Evolutionary conservation across 2,113 vertebrate species (phyloP).

Genomic region (Triplophysa tibetana): DNA sequence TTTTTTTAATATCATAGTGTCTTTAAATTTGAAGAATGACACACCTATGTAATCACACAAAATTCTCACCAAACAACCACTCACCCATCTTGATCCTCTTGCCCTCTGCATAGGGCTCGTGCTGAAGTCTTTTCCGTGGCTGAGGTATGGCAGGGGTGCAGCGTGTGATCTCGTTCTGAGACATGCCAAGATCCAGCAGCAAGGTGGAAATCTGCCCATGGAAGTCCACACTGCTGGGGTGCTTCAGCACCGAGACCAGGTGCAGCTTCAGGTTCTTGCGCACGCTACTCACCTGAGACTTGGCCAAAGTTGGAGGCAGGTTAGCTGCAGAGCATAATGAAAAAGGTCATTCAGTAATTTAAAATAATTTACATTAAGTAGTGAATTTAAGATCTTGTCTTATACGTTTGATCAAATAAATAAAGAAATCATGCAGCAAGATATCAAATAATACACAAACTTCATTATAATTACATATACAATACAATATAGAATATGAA

Average conservation of each 20-base stretch:
- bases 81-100: slow-evolving; percentile 93
- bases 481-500: no score
- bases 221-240: slow-evolving; percentile 87
- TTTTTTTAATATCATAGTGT: no score
- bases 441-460: no score
- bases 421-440: no score
- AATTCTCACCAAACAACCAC: slow-evolving; percentile 37
- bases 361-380: no score
- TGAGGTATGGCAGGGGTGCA: slow-evolving; percentile 79
- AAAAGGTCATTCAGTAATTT: neutral
- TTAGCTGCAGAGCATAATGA: slow-evolving; percentile 76
- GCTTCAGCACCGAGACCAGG: slow-evolving; percentile 85
- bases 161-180: slow-evolving; percentile 86
- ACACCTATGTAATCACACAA: neutral
- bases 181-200: slow-evolving; percentile 89
- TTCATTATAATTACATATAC: no score
- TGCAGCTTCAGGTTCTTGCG: slow-evolving; percentile 94
- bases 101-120: slow-evolving; percentile 78
- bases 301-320: slow-evolving; percentile 89
- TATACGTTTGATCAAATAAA: no score
- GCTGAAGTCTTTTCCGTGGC: slow-evolving; percentile 81
- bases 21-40: neutral
- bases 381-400: no score
- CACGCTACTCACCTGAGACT: slow-evolving; percentile 96
- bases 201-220: slow-evolving; percentile 90